Conservation (phyloP, 2,888 invertebrate species). For the Neoaliturus tenellus region DNA sequence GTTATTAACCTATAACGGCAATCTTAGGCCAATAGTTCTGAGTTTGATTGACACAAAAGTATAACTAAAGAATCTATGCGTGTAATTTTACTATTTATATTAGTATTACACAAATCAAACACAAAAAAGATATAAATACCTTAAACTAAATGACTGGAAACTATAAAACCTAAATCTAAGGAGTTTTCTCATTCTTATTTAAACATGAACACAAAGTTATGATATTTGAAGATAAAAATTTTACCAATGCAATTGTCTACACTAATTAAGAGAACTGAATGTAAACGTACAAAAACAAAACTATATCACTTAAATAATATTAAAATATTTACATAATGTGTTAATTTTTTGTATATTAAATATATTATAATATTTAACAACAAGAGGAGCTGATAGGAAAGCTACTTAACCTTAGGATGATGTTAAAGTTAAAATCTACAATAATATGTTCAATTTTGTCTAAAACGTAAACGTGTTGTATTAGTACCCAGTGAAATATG, state of each 20-base stretch:
- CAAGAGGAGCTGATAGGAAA: too few species aligned
- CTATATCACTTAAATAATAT: neutral
- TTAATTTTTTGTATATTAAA: too few species aligned
- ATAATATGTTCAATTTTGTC: too few species aligned
- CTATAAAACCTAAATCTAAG: constrained; percentile 15
- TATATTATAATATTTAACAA: too few species aligned
- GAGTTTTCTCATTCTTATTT: neutral
- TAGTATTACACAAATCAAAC: neutral
- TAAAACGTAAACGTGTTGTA: too few species aligned
- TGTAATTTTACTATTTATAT: neutral
- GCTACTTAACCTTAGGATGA: too few species aligned
- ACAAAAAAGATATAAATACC: neutral
- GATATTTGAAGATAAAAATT: neutral
- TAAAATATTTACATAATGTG: too few species aligned
- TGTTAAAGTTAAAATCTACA: too few species aligned
- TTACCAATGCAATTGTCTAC: too few species aligned
- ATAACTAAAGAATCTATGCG: neutral
- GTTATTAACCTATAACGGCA: neutral
- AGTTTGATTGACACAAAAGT: constrained; percentile 6
- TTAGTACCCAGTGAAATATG: too few species aligned
- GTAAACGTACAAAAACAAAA: too few species aligned
- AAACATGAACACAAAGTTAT: constrained; percentile 28
- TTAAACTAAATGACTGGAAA: constrained; percentile 42
- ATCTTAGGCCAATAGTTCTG: neutral
- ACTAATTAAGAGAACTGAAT: too few species aligned